These are phyloP conservation scores for Leucosticte australis DNA, from an alignment of 2,113 vertebrate species.

Conservation along the genomic window DNA sequence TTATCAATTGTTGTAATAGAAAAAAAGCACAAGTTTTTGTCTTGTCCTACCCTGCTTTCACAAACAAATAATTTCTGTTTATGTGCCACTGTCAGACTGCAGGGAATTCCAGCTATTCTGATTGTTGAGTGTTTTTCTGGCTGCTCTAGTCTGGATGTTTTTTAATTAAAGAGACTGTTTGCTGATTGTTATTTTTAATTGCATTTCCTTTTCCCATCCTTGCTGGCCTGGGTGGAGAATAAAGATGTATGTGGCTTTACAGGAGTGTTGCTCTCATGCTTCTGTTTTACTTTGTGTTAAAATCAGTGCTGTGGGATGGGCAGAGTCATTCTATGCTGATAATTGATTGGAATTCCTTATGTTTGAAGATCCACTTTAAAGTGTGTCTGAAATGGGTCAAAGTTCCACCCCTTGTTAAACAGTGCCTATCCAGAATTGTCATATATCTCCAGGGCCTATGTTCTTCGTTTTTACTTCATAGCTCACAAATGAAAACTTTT, in stretches of 20 bases:
- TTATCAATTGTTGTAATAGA: background rate
- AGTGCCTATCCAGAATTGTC: background rate
- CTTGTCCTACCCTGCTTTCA: background rate
- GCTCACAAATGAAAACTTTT: background rate
- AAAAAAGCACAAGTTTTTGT: slow-evolving; percentile 58
- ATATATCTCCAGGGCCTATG: background rate
- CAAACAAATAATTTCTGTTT: slow-evolving; percentile 11
- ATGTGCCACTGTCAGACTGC: background rate
- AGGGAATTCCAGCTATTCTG: slow-evolving; percentile 1
- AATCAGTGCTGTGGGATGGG: background rate
- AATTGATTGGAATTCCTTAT: background rate
- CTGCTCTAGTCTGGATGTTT: background rate
- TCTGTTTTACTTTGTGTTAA: slow-evolving; percentile 16
- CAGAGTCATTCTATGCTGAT: background rate
- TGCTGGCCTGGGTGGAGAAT: slow-evolving; percentile 53
- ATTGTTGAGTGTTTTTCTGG: slow-evolving; percentile 10
- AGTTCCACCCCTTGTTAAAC: background rate
- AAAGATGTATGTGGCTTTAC: slow-evolving; percentile 28
- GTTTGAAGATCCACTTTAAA: background rate
- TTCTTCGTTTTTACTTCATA: background rate
- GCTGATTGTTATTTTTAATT: slow-evolving; percentile 40
- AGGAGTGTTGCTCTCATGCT: background rate
- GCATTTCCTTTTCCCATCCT: slow-evolving; percentile 28
- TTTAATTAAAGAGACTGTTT: slow-evolving; percentile 7
- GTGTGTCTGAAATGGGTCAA: background rate